phyloP scores from a whole-genome alignment of 2,888 invertebrate species.

The Girardia tigrina region DNA sequence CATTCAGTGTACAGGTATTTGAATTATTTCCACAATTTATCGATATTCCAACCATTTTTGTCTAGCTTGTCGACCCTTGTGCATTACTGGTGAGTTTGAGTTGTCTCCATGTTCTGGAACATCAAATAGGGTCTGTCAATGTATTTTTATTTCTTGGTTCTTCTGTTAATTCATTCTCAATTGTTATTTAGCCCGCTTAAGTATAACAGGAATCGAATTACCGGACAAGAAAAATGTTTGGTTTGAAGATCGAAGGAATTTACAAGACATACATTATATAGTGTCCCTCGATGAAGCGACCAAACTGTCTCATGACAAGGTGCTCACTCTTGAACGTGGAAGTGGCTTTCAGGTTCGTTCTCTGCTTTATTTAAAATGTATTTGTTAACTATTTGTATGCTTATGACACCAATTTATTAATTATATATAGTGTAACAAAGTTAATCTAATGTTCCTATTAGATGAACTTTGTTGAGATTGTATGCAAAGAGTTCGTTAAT shows the following conservation, averaged over 20 bases:
- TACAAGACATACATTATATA: not conserved
- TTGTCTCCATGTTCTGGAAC: slow-evolving; percentile 12
- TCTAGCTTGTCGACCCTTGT: slow-evolving; percentile 10
- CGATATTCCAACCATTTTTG: not conserved
- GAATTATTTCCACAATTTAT: too few relatives aligned
- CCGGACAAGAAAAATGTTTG: slow-evolving; percentile 24
- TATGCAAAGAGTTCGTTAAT: too few relatives aligned
- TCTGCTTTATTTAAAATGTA: too few relatives aligned
- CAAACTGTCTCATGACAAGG: not conserved
- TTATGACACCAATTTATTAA: too few relatives aligned
- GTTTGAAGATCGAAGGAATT: not conserved
- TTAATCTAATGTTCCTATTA: too few relatives aligned
- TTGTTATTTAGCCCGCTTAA: not conserved
- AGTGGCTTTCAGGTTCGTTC: not conserved
- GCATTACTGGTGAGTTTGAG: slow-evolving; percentile 3
- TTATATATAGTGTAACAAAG: too few relatives aligned
- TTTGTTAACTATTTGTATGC: too few relatives aligned
- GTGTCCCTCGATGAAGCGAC: not conserved
- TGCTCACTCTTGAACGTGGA: not conserved
- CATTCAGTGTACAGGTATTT: not conserved
- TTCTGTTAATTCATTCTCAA: not conserved
- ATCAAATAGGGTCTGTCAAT: slow-evolving; percentile 21
- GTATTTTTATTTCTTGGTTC: too few relatives aligned
- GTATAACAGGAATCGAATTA: not conserved
- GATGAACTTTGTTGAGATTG: too few relatives aligned